A percentile compares a stretch with the other conserved stretches of the same genome.
phyloP scores from a whole-genome alignment of 2,888 invertebrate genomes.

The Polyommatus iphigenia region DNA sequence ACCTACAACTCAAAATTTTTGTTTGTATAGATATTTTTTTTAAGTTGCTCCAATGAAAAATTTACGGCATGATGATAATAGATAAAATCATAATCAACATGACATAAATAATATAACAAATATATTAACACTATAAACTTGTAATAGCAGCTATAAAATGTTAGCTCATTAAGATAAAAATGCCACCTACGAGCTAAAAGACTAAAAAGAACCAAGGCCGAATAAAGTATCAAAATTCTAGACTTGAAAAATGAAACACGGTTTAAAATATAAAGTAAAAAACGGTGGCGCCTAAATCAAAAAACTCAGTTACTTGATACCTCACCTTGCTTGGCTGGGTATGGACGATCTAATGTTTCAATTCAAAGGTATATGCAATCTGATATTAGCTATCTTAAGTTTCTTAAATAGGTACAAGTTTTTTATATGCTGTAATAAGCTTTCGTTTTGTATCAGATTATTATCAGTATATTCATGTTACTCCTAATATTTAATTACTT shows the following conservation, averaged over 20 bases:
- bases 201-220: constrained; percentile 6
- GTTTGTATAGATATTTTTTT: neutral
- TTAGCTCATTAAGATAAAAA: constrained; percentile 2
- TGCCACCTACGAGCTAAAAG: constrained; percentile 9
- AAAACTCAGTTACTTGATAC: constrained; percentile 59
- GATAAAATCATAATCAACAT: neutral
- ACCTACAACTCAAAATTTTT: too few species aligned
- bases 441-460: neutral
- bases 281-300: constrained; percentile 59
- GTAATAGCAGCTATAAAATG: neutral
- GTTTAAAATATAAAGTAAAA: constrained; percentile 44
- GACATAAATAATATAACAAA: neutral
- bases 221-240: constrained; percentile 24
- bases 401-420: constrained; percentile 22
- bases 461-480: neutral
- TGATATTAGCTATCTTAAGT: constrained; percentile 27
- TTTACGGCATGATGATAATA: neutral
- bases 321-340: constrained; percentile 35
- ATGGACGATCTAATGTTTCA: constrained; percentile 56
- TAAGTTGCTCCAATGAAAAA: neutral
- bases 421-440: constrained; percentile 2
- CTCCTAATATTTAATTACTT: neutral
- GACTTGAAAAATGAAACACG: constrained; percentile 27
- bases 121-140: neutral
- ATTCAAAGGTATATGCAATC: constrained; percentile 42